Percentiles rank a stretch among this genome's conserved stretches.
phyloP scores from a whole-genome alignment of 2,888 invertebrate genomes.

The Trilocha varians region DNA sequence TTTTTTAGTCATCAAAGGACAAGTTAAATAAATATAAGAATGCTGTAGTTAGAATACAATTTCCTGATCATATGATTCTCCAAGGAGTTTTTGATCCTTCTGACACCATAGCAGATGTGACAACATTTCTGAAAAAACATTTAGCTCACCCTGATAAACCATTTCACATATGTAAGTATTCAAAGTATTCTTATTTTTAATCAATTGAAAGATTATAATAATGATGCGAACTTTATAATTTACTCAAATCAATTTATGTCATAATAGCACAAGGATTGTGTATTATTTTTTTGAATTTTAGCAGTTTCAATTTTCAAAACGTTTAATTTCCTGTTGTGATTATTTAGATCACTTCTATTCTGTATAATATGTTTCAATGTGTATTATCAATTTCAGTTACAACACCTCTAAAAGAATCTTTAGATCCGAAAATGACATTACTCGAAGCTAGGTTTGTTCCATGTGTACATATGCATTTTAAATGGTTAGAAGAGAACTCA shows the following conservation, averaged over 20 bases:
- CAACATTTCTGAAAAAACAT: constrained; percentile 82
- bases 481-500: constrained; percentile 53
- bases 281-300: too few relatives aligned
- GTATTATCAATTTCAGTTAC: constrained; percentile 72
- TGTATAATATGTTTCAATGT: too few relatives aligned
- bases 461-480: constrained; percentile 83
- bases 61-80: constrained; percentile 88
- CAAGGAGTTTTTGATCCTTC: constrained; percentile 88
- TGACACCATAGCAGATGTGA: constrained; percentile 80
- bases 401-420: constrained; percentile 84
- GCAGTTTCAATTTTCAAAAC: too few relatives aligned
- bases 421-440: constrained; percentile 76
- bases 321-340: too few relatives aligned
- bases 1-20: constrained; percentile 38
- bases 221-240: too few relatives aligned
- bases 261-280: too few relatives aligned
- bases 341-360: too few relatives aligned
- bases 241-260: too few relatives aligned
- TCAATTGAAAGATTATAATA: background rate
- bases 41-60: constrained; percentile 87
- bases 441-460: constrained; percentile 85
- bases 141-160: constrained; percentile 75
- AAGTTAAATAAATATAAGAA: constrained; percentile 80
- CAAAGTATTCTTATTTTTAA: background rate
- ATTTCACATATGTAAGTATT: constrained; percentile 86